phyloP scores from a whole-genome alignment of 2,888 invertebrate genomes.

The Malachius bipustulatus region DNA sequence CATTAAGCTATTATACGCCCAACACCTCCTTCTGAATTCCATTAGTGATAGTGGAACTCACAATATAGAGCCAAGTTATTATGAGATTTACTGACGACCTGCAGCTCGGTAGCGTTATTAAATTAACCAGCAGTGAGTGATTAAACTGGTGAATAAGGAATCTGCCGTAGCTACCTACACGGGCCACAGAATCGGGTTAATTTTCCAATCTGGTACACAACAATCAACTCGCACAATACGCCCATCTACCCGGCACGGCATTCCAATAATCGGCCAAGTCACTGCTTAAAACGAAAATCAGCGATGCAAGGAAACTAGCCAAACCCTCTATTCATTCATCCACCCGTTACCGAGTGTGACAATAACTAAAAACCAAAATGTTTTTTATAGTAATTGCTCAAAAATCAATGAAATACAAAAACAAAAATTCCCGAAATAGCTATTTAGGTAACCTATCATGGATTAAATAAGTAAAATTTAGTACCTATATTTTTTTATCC shows the following conservation, averaged over 20 bases:
- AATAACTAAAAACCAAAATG: too few species aligned
- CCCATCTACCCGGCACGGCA: slow-evolving; percentile 24
- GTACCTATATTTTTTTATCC: too few species aligned
- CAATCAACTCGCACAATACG: slow-evolving; percentile 33
- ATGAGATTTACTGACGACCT: neutral
- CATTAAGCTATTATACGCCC: slow-evolving; percentile 3
- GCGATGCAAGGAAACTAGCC: too few species aligned
- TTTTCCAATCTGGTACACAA: slow-evolving; percentile 35
- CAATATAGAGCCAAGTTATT: slow-evolving; percentile 1
- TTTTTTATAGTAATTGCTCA: too few species aligned
- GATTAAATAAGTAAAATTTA: too few species aligned
- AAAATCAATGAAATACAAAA: too few species aligned
- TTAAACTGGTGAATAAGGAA: neutral
- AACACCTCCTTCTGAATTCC: slow-evolving; percentile 8
- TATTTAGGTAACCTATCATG: too few species aligned
- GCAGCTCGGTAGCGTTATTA: slow-evolving; percentile 2
- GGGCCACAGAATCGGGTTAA: slow-evolving; percentile 24
- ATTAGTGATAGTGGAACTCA: slow-evolving; percentile 6
- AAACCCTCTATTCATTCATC: too few species aligned
- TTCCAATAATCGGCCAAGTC: slow-evolving; percentile 3
- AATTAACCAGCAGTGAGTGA: neutral
- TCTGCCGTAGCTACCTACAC: neutral
- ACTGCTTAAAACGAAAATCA: neutral
- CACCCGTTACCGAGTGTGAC: too few species aligned
- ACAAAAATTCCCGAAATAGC: too few species aligned